These are phyloP conservation scores for Gambusia yucatana DNA, from an alignment of 2,797 vertebrate species.

Conservation along the genomic window DNA sequence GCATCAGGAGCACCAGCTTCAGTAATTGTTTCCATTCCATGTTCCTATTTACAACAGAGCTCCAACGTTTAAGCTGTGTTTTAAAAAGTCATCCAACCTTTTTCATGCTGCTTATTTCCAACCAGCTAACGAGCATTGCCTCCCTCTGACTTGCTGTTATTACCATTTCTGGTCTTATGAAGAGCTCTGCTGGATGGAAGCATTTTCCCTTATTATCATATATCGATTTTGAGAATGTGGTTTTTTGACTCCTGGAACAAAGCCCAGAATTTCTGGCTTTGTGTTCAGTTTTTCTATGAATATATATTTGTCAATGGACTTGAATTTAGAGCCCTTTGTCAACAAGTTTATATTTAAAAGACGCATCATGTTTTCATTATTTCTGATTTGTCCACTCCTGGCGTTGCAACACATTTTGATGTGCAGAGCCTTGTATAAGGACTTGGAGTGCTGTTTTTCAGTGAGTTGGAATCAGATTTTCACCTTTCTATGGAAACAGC, in stretches of 20 bases:
- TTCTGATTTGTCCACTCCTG: background rate
- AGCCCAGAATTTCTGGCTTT: constrained; percentile 9
- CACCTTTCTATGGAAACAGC: too few relatives aligned
- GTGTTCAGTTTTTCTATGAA: background rate
- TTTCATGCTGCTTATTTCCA: constrained; percentile 4
- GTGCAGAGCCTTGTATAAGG: background rate
- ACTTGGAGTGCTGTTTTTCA: background rate
- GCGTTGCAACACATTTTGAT: background rate
- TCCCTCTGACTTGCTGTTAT: constrained; percentile 4
- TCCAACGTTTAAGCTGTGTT: background rate
- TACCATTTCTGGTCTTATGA: background rate
- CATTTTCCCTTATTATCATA: constrained; percentile 13
- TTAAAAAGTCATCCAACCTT: background rate
- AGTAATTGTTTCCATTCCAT: constrained; percentile 7
- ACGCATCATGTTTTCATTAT: constrained; percentile 1
- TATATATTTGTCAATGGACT: constrained; percentile 17
- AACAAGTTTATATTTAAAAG: constrained; percentile 2
- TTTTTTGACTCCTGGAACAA: constrained; percentile 11
- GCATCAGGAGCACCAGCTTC: constrained; percentile 3
- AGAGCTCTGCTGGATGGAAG: constrained; percentile 1
- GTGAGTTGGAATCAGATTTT: background rate
- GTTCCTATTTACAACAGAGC: background rate
- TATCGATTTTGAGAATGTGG: constrained; percentile 15
- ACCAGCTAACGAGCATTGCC: constrained; percentile 2
- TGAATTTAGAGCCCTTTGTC: constrained; percentile 9